Conservation (phyloP, 2,888 invertebrate genomes). For the Tribolium freemani region DNA sequence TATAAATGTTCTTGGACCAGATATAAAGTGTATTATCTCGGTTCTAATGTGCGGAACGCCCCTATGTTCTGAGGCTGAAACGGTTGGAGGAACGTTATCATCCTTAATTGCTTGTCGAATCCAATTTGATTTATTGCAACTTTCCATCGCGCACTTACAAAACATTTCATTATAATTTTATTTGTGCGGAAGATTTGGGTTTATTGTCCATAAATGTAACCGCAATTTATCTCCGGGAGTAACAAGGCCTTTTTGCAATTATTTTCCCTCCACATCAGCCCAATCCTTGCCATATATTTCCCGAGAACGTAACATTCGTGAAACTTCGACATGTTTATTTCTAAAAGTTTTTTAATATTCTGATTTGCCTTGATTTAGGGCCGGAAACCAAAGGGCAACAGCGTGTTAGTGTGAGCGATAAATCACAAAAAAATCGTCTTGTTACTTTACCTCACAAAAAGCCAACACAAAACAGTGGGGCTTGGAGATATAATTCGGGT, state of each 20-base stretch:
- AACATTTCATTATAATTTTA: conserved; percentile 30
- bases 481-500: background rate
- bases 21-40: conserved; percentile 40
- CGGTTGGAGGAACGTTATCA: conserved; percentile 45
- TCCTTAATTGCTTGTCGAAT: conserved; percentile 49
- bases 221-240: background rate
- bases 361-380: conserved; percentile 51
- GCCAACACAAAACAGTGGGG: conserved; percentile 2
- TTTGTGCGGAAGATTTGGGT: conserved; percentile 4
- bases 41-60: conserved; percentile 37
- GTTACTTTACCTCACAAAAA: conserved; percentile 9
- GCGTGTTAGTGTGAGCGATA: conserved; percentile 18
- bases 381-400: conserved; percentile 39
- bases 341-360: conserved; percentile 51
- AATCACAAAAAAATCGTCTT: conserved; percentile 35
- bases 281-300: conserved; percentile 23
- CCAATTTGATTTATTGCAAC: conserved; percentile 45
- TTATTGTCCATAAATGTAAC: conserved; percentile 21
- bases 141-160: conserved; percentile 15
- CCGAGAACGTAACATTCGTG: conserved; percentile 31
- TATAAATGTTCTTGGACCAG: conserved; percentile 35
- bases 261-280: background rate
- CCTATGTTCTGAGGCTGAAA: conserved; percentile 36
- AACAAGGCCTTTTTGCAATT: background rate
- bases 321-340: conserved; percentile 44